These are phyloP conservation scores for Ginglymostoma cirratum DNA, from an alignment of 2,113 vertebrate species.

Conservation along the genomic window DNA sequence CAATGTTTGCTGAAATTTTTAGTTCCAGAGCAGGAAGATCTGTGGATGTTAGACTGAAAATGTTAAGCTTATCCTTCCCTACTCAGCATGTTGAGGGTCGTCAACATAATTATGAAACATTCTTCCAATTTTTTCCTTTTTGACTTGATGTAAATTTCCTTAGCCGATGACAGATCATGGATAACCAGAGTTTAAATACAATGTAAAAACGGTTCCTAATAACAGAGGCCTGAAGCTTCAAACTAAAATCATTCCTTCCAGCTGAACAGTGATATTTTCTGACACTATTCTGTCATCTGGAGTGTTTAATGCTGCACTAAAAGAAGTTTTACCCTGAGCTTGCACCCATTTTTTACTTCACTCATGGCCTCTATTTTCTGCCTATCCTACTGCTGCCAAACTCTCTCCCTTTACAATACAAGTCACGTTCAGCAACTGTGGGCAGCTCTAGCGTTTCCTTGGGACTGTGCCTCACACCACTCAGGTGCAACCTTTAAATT, in stretches of 20 bases:
- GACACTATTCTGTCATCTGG: not conserved
- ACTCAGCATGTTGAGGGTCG: not conserved
- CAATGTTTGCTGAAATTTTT: not conserved
- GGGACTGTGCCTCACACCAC: not conserved
- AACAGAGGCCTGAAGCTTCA: not conserved
- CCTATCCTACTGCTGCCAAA: not conserved
- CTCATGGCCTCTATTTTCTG: not conserved
- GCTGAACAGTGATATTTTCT: not conserved
- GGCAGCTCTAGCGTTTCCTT: not conserved
- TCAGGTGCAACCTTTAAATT: not conserved
- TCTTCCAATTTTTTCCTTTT: not conserved
- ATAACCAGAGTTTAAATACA: not conserved
- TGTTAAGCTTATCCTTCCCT: not conserved
- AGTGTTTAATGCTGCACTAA: not conserved
- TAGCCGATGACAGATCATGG: not conserved
- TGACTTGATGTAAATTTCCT: too few relatives aligned
- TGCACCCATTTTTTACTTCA: not conserved
- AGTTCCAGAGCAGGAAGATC: not conserved
- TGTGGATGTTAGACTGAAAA: not conserved
- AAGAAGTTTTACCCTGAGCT: not conserved
- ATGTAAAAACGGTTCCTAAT: not conserved
- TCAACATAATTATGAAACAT: not conserved
- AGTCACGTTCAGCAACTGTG: not conserved
- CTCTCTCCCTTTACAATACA: not conserved
- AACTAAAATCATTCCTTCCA: not conserved